Percentiles rank a stretch among this genome's conserved stretches.
Evolutionary conservation across 2,113 vertebrate genomes (phyloP).

Genomic region (Eulemur macaco): DNA sequence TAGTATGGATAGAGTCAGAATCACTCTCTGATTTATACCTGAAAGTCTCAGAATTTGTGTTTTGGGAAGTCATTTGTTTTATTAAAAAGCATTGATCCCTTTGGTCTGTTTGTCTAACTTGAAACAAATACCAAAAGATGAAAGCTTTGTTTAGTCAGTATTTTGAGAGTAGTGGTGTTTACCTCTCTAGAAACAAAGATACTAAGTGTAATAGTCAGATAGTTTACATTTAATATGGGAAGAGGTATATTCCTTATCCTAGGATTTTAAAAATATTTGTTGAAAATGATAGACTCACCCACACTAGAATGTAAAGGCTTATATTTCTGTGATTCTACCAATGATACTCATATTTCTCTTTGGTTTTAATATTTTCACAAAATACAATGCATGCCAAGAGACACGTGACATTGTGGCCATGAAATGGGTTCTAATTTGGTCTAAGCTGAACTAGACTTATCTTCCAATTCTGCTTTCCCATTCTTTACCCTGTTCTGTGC

Average conservation of each 20-base stretch:
- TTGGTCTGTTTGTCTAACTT: neutral
- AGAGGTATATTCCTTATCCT: neutral
- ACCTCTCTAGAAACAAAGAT: neutral
- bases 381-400: neutral
- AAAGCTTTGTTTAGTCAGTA: neutral
- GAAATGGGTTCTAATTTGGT: neutral
- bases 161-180: neutral
- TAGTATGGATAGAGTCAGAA: neutral
- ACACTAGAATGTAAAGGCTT: neutral
- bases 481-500: neutral
- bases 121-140: neutral
- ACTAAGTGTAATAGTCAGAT: neutral
- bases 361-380: constrained; percentile 1
- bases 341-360: neutral
- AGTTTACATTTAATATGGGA: neutral
- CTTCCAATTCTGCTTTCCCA: neutral
- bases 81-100: neutral
- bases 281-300: neutral
- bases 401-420: neutral
- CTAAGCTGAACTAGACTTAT: neutral
- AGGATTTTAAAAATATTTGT: neutral
- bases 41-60: neutral
- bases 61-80: neutral
- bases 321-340: neutral
- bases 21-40: neutral